Percentiles rank a stretch among this genome's conserved stretches.
Evolutionary conservation across 2,113 vertebrate species (phyloP).

Genomic region (Solea senegalensis): DNA sequence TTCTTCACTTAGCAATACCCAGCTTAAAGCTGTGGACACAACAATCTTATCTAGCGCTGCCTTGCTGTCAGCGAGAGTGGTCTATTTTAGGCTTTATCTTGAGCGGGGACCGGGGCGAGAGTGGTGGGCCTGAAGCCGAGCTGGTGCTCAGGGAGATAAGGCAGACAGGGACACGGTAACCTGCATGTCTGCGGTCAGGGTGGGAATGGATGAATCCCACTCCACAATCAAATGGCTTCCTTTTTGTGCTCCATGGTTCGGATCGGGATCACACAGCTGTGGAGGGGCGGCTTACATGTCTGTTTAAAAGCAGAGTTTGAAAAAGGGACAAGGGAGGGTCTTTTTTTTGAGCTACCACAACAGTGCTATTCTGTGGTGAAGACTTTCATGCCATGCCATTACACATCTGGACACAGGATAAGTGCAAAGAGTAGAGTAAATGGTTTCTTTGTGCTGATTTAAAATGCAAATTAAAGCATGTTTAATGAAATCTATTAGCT

Average conservation of each 20-base stretch:
- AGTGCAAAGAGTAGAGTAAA: neutral
- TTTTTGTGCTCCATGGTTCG: slow-evolving; percentile 51
- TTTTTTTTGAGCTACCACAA: slow-evolving; percentile 21
- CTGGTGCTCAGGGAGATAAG: slow-evolving; percentile 74
- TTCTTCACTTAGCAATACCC: slow-evolving; percentile 16
- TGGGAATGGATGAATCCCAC: slow-evolving; percentile 59
- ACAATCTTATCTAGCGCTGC: slow-evolving; percentile 74
- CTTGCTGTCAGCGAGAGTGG: slow-evolving; percentile 73
- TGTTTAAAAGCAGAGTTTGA: slow-evolving; percentile 36
- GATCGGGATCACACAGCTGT: slow-evolving; percentile 58
- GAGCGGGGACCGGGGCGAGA: slow-evolving; percentile 54
- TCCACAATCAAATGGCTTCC: slow-evolving; percentile 65
- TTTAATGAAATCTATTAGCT: no score
- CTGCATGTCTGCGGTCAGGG: slow-evolving; percentile 70
- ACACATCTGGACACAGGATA: neutral
- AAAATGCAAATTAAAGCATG: no score
- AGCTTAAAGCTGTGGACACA: slow-evolving; percentile 64
- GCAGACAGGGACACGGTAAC: slow-evolving; percentile 75
- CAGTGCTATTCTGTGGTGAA: neutral
- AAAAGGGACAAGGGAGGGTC: slow-evolving; percentile 19
- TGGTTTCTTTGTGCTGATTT: no score
- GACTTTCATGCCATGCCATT: neutral
- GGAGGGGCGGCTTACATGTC: slow-evolving; percentile 34
- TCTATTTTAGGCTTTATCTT: slow-evolving; percentile 82
- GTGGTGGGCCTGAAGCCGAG: slow-evolving; percentile 67